Conservation (phyloP, 1,140 invertebrate genomes). For the Potamilus streckersoni region DNA sequence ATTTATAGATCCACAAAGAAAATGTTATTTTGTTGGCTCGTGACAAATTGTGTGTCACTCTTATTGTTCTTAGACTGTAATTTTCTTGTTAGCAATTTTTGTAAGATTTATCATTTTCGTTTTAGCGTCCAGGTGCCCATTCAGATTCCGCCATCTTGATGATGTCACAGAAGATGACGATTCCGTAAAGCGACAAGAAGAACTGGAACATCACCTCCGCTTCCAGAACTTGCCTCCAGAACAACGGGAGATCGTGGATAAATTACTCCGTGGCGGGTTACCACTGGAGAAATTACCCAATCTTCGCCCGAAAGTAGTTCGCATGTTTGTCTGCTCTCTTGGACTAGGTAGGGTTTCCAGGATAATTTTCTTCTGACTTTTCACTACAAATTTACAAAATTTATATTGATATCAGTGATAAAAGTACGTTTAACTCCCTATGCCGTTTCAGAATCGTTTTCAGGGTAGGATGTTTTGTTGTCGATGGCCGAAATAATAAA, state of each 20-base stretch:
- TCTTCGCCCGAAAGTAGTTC: constrained; percentile 27
- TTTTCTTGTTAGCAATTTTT: too few relatives aligned
- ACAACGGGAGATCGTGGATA: constrained; percentile 11
- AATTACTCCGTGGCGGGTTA: constrained; percentile 14
- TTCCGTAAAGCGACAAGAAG: neutral
- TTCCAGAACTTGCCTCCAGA: constrained; percentile 11
- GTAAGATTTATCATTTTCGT: neutral
- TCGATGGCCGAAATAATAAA: neutral
- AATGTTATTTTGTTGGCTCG: too few relatives aligned
- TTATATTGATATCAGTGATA: neutral
- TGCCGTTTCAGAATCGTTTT: neutral
- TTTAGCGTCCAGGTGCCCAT: constrained; percentile 19
- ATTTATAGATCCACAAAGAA: too few relatives aligned
- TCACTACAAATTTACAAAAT: neutral
- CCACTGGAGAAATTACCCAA: constrained; percentile 16
- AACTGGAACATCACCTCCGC: constrained; percentile 4
- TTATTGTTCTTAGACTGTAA: too few relatives aligned
- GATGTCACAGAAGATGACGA: constrained; percentile 25
- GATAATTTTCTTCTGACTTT: neutral
- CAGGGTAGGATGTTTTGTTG: neutral
- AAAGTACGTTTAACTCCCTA: neutral
- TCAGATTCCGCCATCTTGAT: constrained; percentile 31
- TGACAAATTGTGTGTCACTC: too few relatives aligned
- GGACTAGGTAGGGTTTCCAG: constrained; percentile 38
- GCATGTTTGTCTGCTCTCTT: constrained; percentile 43